Base-by-base conservation (phyloP, 2,888 invertebrate genomes). In the Drosophila kokeensis region DNA sequence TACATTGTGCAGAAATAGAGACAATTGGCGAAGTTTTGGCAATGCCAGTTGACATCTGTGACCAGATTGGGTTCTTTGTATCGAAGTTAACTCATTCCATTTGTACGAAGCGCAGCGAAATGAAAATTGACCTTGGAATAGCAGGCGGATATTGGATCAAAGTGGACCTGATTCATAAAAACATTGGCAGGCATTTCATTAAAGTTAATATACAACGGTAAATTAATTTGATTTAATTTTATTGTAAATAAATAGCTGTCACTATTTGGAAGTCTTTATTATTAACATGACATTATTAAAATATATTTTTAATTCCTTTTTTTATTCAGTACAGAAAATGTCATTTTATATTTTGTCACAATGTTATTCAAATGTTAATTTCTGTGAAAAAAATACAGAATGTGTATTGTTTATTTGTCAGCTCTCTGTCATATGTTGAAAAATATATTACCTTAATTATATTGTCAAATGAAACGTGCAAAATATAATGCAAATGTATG, bases 31-130 rank as follows among this genome's bases (percentile, higher is more conserved):
- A 8, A 18, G 48, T 32, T 27, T 38, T 34, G 27, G 30, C 21
- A 49, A 34, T 54, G 40, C 40, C 40, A 63, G 52, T 59, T 66
- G 75, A 18, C 40, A 50, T 60, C 24, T 68, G 32, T 34, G 73
- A 54, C 34, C 57, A 34, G 36, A 52, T 71, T 49, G 36, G 30
- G 18, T 24, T 57, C 36, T 2, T 2, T 11, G 15, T 38, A 32
- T 38, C 36, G 53, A 10, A 18, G 6, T n/a, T 3, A 36, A 36
- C 27, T 54, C 11, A 36, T 54, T 42, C 32, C 27, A 45, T 34
- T 53, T 32, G 62, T 32, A 13, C 29, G 61, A 34, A 30, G 24
- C 32, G 15, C 15, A 32, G 13, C 36, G 7, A 36, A 29, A 38
- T 15, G 34, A 18, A 54, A 36, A 36, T 27, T 27, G 34, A 11